phyloP scores from a whole-genome alignment of 2,113 vertebrate genomes.

The Rafetus swinhoei region DNA sequence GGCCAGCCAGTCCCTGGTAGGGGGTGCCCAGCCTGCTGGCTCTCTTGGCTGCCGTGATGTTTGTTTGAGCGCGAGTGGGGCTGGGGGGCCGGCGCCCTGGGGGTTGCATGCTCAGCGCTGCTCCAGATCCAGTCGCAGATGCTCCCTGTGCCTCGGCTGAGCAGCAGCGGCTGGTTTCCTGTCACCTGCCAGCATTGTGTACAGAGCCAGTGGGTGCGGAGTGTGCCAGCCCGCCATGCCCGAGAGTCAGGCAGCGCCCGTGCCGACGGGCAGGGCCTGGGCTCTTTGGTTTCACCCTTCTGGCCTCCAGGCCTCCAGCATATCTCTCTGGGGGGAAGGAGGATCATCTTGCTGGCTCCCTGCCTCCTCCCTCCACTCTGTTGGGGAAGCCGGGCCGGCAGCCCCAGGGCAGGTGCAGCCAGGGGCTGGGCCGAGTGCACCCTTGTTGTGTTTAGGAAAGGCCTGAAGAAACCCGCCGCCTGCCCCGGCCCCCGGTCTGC shows the following conservation, averaged over 20 bases:
- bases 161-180: neutral
- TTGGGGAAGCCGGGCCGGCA: too few relatives aligned
- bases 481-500: slow-evolving; percentile 48
- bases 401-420: neutral
- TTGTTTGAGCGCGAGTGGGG: too few relatives aligned
- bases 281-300: too few relatives aligned
- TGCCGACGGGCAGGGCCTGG: too few relatives aligned
- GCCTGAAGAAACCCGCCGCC: slow-evolving; percentile 74
- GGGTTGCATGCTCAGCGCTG: neutral
- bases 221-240: neutral
- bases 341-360: neutral
- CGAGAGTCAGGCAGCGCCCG: neutral
- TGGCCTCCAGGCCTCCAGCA: too few relatives aligned
- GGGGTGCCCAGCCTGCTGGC: neutral
- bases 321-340: neutral
- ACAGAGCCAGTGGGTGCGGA: neutral
- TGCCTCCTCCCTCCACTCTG: neutral
- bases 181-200: neutral
- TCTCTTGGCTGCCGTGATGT: neutral
- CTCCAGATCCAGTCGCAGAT: rapidly evolving
- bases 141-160: neutral
- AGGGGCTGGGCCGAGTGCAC: neutral
- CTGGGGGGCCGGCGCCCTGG: too few relatives aligned
- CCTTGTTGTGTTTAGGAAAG: slow-evolving; percentile 70
- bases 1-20: neutral